Conservation (phyloP, 2,113 vertebrate genomes). For the Hydrochoerus hydrochaeris region DNA sequence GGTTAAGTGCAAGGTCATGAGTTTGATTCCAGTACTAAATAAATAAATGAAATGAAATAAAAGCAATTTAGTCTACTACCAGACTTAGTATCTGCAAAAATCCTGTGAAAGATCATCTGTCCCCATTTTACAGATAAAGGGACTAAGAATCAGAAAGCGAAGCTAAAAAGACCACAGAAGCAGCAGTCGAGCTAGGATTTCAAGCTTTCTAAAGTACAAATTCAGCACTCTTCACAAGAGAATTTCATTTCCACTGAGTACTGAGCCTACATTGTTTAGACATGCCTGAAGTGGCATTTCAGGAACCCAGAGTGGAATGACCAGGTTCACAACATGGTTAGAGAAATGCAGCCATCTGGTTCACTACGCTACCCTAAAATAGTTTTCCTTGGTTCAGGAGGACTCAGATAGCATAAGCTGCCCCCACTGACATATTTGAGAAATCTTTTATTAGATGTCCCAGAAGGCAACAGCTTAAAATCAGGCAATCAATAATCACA, state of each 20-base stretch:
- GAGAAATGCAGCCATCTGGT: slow-evolving; percentile 45
- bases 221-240: slow-evolving; percentile 59
- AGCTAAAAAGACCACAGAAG: slow-evolving; percentile 34
- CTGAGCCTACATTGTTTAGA: slow-evolving; percentile 66
- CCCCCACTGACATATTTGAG: slow-evolving; percentile 67
- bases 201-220: slow-evolving; percentile 57
- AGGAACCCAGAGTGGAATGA: slow-evolving; percentile 77
- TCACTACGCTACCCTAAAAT: slow-evolving; percentile 32
- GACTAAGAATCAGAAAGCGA: slow-evolving; percentile 37
- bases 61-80: background rate
- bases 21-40: too few relatives aligned
- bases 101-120: slow-evolving; percentile 8
- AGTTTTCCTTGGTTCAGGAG: slow-evolving; percentile 32
- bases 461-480: slow-evolving; percentile 79
- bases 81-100: slow-evolving; percentile 28
- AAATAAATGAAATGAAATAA: background rate
- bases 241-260: slow-evolving; percentile 59
- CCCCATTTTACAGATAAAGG: slow-evolving; percentile 41
- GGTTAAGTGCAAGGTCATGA: too few relatives aligned
- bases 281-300: slow-evolving; percentile 79
- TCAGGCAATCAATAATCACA: slow-evolving; percentile 70
- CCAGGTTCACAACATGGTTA: slow-evolving; percentile 71
- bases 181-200: slow-evolving; percentile 31
- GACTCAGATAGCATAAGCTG: slow-evolving; percentile 7
- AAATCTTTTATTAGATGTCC: slow-evolving; percentile 80